Conservation (phyloP, 2,888 invertebrate species). For the Tanytarsus gracilentus region DNA sequence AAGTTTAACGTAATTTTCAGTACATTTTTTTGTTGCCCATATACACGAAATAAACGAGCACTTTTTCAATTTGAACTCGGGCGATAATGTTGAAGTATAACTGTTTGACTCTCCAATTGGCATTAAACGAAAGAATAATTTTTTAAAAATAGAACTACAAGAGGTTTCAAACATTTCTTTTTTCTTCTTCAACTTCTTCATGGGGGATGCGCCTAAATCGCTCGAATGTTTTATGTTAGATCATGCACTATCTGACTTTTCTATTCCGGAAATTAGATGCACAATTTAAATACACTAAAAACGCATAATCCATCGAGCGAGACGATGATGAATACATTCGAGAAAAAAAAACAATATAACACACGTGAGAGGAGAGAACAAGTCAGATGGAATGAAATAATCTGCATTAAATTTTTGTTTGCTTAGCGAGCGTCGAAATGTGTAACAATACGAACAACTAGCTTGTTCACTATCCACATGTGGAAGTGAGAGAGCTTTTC, state of each 20-base stretch:
- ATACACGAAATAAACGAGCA: no score
- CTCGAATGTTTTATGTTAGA: not conserved
- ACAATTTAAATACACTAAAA: slow-evolving; percentile 17
- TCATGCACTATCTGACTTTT: not conserved
- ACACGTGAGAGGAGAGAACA: not conserved
- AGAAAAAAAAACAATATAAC: not conserved
- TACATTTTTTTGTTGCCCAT: no score
- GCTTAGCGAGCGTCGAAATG: no score
- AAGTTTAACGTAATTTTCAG: no score
- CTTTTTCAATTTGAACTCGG: no score
- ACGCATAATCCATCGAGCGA: slow-evolving; percentile 19
- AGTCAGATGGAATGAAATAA: not conserved
- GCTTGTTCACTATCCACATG: not conserved
- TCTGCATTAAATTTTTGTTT: not conserved
- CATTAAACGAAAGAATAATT: no score
- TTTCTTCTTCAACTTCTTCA: no score
- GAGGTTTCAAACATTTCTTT: not conserved
- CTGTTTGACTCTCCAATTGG: not conserved
- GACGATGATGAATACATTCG: slow-evolving; percentile 9
- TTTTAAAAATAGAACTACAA: not conserved
- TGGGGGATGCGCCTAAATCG: no score
- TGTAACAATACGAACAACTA: no score
- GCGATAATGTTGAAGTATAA: no score
- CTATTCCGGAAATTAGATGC: slow-evolving; percentile 26
- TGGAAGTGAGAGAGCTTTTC: not conserved